Evolutionary conservation across 2,113 vertebrate species (phyloP).

Genomic region (Polypterus bichir): DNA sequence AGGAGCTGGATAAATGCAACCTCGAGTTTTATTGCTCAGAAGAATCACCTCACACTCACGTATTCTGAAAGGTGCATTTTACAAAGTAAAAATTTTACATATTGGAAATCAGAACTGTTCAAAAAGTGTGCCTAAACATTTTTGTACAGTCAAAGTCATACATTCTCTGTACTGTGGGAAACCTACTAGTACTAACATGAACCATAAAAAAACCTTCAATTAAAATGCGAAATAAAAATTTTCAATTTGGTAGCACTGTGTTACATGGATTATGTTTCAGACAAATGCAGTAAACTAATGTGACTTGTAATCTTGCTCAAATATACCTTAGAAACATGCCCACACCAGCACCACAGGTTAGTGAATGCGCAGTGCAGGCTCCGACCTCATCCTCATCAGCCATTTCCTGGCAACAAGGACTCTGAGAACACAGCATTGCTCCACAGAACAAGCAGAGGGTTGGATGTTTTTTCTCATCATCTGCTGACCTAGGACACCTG

Average conservation of each 20-base stretch:
- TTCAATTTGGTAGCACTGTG: background rate
- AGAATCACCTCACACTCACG: constrained; percentile 87
- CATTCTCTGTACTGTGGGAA: no score
- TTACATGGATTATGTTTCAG: background rate
- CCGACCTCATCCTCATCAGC: constrained; percentile 82
- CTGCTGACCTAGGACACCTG: constrained; percentile 81
- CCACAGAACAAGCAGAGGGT: constrained; percentile 91
- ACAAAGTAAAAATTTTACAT: background rate
- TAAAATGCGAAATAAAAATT: no score
- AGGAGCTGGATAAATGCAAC: constrained; percentile 80
- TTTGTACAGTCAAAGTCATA: background rate
- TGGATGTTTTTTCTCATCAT: constrained; percentile 83
- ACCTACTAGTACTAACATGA: no score
- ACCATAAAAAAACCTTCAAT: no score
- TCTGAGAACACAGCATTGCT: constrained; percentile 84
- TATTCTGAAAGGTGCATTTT: constrained; percentile 53
- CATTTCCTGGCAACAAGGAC: constrained; percentile 75
- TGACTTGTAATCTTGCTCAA: background rate
- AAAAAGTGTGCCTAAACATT: background rate
- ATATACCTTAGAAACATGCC: constrained; percentile 90
- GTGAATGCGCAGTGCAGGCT: constrained; percentile 82
- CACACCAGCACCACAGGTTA: constrained; percentile 82
- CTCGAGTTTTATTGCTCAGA: constrained; percentile 82
- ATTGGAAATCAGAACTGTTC: background rate
- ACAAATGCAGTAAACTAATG: background rate